A percentile compares a stretch with the other conserved stretches of the same genome.
Conservation (phyloP, 1,140 invertebrate species). For the Atopsyche davidsoni region DNA sequence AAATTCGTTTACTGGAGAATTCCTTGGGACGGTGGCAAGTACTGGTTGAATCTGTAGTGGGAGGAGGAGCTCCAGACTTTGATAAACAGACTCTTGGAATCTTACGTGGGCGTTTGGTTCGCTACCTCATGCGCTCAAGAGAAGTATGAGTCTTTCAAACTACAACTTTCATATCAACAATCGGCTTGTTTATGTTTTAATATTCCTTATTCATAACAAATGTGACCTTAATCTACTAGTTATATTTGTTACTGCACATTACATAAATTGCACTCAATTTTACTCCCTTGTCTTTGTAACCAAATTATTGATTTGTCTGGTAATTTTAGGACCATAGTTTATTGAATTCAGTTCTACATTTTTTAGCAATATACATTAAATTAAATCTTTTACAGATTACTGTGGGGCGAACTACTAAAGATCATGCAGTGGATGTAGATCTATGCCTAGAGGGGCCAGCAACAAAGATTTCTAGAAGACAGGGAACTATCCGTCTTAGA, state of each 20-base stretch:
- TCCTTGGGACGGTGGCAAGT: constrained; percentile 89
- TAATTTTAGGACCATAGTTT: no score
- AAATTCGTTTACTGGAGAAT: constrained; percentile 84
- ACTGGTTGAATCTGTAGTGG: constrained; percentile 84
- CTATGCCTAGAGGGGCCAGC: constrained; percentile 86
- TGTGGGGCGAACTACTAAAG: constrained; percentile 82
- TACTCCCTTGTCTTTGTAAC: no score
- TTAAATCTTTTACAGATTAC: constrained; percentile 63
- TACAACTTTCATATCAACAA: no score
- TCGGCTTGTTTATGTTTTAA: no score
- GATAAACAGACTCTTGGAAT: constrained; percentile 92
- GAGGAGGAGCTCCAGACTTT: constrained; percentile 72
- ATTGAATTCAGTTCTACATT: constrained; percentile 10
- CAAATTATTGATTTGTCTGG: no score
- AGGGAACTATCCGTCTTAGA: constrained; percentile 83
- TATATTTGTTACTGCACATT: no score
- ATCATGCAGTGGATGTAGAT: constrained; percentile 90
- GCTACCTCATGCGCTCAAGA: constrained; percentile 91
- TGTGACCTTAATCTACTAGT: no score
- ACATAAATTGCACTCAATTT: no score
- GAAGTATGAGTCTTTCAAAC: no score
- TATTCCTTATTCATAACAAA: no score
- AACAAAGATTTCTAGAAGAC: constrained; percentile 76
- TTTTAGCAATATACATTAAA: constrained; percentile 6
- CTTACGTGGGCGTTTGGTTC: constrained; percentile 83